Conservation (phyloP, 2,113 vertebrate genomes). For the Scalopus aquaticus region DNA sequence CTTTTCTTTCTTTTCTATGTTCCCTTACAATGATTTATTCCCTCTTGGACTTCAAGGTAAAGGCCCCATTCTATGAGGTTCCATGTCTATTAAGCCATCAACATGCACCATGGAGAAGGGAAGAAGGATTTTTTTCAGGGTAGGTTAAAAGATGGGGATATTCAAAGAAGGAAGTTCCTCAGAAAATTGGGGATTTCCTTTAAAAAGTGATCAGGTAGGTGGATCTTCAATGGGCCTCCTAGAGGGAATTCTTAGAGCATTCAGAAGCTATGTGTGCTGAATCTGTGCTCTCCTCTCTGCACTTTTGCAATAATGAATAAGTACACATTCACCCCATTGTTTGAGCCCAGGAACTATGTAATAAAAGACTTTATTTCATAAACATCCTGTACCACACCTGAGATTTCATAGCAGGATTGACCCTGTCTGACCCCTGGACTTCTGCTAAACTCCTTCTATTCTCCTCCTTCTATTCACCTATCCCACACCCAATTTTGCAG, state of each 20-base stretch:
- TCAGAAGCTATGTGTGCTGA: neutral
- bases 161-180: neutral
- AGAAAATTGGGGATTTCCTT: neutral
- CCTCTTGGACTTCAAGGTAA: neutral
- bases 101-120: neutral
- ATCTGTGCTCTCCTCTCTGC: neutral
- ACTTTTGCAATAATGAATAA: neutral
- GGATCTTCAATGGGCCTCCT: neutral
- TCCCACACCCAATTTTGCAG: neutral
- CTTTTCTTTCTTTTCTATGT: neutral
- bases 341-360: neutral
- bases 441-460: neutral
- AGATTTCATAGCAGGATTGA: neutral
- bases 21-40: neutral
- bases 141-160: neutral
- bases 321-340: neutral
- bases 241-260: neutral
- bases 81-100: neutral
- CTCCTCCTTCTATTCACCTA: neutral
- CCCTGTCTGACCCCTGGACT: neutral
- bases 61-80: neutral
- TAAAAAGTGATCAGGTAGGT: neutral
- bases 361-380: neutral
- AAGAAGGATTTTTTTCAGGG: neutral
- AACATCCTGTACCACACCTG: neutral